phyloP scores from a whole-genome alignment of 2,888 invertebrate species.

The Pycnomerus fuliginosus region DNA sequence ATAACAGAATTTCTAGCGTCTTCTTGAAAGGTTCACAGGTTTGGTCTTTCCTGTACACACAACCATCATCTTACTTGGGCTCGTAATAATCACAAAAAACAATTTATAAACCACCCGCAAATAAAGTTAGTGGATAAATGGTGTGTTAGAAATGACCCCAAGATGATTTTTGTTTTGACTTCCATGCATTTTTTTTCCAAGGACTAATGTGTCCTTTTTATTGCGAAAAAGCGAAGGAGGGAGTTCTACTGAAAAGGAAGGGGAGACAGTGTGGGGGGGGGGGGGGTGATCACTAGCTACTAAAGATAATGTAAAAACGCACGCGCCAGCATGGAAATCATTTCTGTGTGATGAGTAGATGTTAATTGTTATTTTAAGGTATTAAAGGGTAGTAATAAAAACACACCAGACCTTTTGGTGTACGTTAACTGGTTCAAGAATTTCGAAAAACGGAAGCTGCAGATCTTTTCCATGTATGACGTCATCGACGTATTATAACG shows the following conservation, averaged over 20 bases:
- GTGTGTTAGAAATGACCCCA: conserved; percentile 1
- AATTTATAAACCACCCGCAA: no score
- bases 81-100: conserved; percentile 16
- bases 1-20: conserved; percentile 72
- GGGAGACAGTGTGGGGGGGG: no score
- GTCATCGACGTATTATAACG: no score
- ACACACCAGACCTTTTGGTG: conserved; percentile 48
- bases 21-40: conserved; percentile 74
- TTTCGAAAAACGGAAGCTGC: neutral
- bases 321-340: conserved; percentile 56
- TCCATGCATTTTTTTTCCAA: conserved; percentile 39
- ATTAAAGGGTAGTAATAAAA: conserved; percentile 33
- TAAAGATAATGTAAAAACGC: conserved; percentile 39
- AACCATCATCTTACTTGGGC: conserved; percentile 55
- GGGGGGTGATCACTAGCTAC: conserved; percentile 35
- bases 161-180: conserved; percentile 30
- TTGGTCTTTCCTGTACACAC: conserved; percentile 61
- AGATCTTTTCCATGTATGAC: no score
- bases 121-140: no score
- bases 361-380: conserved; percentile 13
- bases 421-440: conserved; percentile 36
- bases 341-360: conserved; percentile 21
- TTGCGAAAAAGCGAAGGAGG: conserved; percentile 22
- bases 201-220: conserved; percentile 15
- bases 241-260: no score